Evolutionary conservation across 2,113 vertebrate species (phyloP), one percentile per base, ranked within the genome.

Genomic region (Trichechus manatus): DNA sequence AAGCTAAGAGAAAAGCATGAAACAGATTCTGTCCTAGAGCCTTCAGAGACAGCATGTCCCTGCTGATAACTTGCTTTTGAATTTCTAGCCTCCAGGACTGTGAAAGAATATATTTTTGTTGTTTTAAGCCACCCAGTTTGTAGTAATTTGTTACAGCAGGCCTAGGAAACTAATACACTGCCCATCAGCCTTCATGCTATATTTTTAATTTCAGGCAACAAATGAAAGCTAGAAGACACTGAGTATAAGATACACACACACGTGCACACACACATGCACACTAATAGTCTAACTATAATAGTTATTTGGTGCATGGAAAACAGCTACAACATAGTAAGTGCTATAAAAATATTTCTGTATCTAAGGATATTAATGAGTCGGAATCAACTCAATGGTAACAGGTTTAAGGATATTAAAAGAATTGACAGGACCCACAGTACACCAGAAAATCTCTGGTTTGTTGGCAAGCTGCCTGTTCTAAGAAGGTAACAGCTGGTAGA

Each of bases 401-500:
- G 39, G 39, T 39, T 39, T 95, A 94, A 97, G 85, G 92, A 97
- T 93, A 97, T 97, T 86, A 56, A 56, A 56, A 90, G 75, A 98
- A 97, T 87, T 98, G 93, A 96, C 95, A 96, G 92, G 97, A 97
- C 96, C 90, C 94, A 64, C 72, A 97, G 96, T 93, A 97, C 84
- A 97, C 72, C 95, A 98, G 96, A 97, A 98, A 98, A 97, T 98
- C 94, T 97, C 91, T 94, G 59, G 75, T 66, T 50, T 96, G 82
- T 96, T 98, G 97, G 97, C 98, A 98, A 1, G 0, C 82, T 98
- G 97, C 97, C 97, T 97, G 50, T 94, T 97, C 78, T 89, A 91
- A 94, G 68, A 97, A 96, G 95, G 91, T 93, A 98, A 98, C 97
- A 98, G 96, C 98, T 98, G 96, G 97, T 97, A 74, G 80, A 97